Conservation (phyloP, 2,888 invertebrate genomes). For the Microplitis deprimator region DNA sequence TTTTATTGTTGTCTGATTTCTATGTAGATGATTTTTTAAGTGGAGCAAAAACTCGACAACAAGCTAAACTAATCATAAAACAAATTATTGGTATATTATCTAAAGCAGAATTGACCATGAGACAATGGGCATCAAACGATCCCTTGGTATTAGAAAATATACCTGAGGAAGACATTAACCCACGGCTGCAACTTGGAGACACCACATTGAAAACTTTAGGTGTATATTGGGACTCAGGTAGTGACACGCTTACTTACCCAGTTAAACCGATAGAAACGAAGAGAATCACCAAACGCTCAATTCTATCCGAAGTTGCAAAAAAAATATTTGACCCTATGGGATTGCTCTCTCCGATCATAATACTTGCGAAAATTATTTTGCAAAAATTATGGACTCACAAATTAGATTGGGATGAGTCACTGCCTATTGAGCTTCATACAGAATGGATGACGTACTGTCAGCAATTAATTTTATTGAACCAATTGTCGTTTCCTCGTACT, state of each 20-base stretch:
- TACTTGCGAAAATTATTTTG: slow-evolving; percentile 42
- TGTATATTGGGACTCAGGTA: slow-evolving; percentile 34
- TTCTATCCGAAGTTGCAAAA: slow-evolving; percentile 30
- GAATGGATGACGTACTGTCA: slow-evolving; percentile 33
- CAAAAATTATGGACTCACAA: slow-evolving; percentile 41
- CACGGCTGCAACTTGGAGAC: slow-evolving; percentile 21
- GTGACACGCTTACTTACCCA: slow-evolving; percentile 26
- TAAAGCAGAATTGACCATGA: slow-evolving; percentile 16
- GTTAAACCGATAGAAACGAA: not conserved
- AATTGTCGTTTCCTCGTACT: slow-evolving; percentile 28
- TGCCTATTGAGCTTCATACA: slow-evolving; percentile 36
- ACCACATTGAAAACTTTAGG: slow-evolving; percentile 35
- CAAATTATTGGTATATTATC: slow-evolving; percentile 2
- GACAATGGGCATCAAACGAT: slow-evolving; percentile 41
- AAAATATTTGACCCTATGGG: slow-evolving; percentile 46
- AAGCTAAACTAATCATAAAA: slow-evolving; percentile 13
- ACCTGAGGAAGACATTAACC: slow-evolving; percentile 3
- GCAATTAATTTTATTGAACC: slow-evolving; percentile 22
- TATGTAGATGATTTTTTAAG: slow-evolving; percentile 45
- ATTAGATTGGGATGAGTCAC: slow-evolving; percentile 40
- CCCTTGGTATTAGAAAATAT: slow-evolving; percentile 6
- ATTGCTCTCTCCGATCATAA: slow-evolving; percentile 39
- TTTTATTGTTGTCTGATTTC: slow-evolving; percentile 37
- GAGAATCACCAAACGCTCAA: slow-evolving; percentile 29
- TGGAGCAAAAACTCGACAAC: slow-evolving; percentile 20